Evolutionary conservation across 2,113 vertebrate species (phyloP).

Genomic region (Pachyramphus minor): DNA sequence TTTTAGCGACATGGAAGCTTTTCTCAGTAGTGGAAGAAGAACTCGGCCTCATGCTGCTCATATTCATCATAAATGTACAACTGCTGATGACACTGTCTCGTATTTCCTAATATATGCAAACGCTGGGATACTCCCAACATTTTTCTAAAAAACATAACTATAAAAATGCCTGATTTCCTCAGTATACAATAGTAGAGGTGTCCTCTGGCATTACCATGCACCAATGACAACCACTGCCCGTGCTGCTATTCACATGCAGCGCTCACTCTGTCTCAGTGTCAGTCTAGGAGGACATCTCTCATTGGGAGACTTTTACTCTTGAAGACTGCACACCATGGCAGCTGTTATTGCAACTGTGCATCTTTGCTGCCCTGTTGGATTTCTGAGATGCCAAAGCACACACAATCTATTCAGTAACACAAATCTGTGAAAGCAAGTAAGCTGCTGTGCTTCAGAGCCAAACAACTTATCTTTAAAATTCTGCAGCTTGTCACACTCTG

Average conservation of each 20-base stretch:
- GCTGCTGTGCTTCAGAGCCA: constrained; percentile 4
- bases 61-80: background rate
- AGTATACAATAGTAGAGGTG: background rate
- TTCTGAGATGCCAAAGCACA: background rate
- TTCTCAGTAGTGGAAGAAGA: background rate
- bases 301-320: background rate
- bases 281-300: background rate
- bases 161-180: background rate
- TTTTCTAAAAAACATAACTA: background rate
- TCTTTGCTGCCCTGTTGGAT: background rate
- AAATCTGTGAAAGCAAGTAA: background rate
- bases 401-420: background rate
- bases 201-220: background rate
- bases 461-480: background rate
- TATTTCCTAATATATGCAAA: background rate
- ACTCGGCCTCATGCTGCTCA: background rate
- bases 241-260: background rate
- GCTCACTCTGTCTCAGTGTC: background rate
- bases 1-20: background rate
- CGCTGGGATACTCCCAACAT: background rate
- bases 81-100: background rate
- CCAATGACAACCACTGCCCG: background rate
- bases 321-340: background rate
- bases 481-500: background rate
- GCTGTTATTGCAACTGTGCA: background rate